Conservation (phyloP, 2,797 vertebrate species). For the Sebastes iracundus region DNA sequence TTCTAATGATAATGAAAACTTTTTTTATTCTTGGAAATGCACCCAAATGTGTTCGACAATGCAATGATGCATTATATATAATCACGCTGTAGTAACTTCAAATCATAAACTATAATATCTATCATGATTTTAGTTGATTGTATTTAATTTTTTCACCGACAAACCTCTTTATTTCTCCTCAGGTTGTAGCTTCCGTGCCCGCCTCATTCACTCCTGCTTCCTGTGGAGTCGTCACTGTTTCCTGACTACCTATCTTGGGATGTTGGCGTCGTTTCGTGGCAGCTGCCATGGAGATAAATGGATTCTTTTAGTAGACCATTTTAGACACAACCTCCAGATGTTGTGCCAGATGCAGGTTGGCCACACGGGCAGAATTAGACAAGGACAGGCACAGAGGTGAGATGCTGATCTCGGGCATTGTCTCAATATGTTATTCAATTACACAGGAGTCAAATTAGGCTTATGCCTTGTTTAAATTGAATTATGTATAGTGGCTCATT, state of each 20-base stretch:
- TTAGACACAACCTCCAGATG: slow-evolving; percentile 76
- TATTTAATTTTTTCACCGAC: not conserved
- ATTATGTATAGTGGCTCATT: not conserved
- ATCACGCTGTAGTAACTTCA: not conserved
- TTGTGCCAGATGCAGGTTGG: slow-evolving; percentile 61
- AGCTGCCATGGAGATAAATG: slow-evolving; percentile 80
- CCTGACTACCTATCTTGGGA: slow-evolving; percentile 69
- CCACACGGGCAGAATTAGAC: slow-evolving; percentile 52
- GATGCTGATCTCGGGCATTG: slow-evolving; percentile 7
- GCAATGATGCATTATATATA: not conserved
- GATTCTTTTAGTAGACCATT: slow-evolving; percentile 72
- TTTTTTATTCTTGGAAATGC: not conserved
- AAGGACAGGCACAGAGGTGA: slow-evolving; percentile 71
- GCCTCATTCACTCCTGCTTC: slow-evolving; percentile 32
- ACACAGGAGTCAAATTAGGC: not conserved
- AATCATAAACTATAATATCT: not conserved
- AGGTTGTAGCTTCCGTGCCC: slow-evolving; percentile 31
- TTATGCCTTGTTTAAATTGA: not conserved
- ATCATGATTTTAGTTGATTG: not conserved
- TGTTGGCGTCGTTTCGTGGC: slow-evolving; percentile 69
- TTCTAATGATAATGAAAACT: not conserved
- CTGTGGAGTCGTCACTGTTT: slow-evolving; percentile 34
- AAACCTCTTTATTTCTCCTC: slow-evolving; percentile 3
- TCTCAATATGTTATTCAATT: not conserved
- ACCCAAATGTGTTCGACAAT: not conserved